phyloP scores from a whole-genome alignment of 2,113 vertebrate genomes.

The Poeciliopsis turrubarensis region DNA sequence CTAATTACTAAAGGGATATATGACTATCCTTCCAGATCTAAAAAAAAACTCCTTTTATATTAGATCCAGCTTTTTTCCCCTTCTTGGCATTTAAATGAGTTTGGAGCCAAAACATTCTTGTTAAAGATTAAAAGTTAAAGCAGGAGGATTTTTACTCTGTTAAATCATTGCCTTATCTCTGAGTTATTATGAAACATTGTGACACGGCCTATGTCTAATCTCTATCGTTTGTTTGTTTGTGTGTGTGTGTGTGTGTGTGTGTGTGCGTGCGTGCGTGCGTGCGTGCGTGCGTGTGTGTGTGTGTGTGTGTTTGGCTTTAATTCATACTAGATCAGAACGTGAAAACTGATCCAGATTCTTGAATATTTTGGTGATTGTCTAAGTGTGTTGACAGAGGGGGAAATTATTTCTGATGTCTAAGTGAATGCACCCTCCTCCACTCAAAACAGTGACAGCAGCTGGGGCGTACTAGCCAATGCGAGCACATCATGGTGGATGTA shows the following conservation, averaged over 20 bases:
- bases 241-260: too few species aligned
- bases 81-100: neutral
- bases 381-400: neutral
- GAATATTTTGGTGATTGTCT: neutral
- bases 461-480: neutral
- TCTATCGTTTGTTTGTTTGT: neutral
- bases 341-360: neutral
- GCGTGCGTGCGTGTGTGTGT: too few species aligned
- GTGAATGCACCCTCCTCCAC: neutral
- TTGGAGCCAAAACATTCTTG: neutral
- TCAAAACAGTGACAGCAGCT: neutral
- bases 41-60: neutral
- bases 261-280: too few species aligned
- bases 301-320: too few species aligned
- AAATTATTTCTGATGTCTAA: neutral
- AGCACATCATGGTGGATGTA: slow-evolving; percentile 89
- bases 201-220: neutral
- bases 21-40: neutral
- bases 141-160: neutral
- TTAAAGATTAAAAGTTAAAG: neutral
- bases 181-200: neutral
- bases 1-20: neutral
- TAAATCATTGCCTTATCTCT: neutral
- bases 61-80: neutral
- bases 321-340: neutral